phyloP scores from a whole-genome alignment of 1,140 invertebrate species.

The Drosophila ficusphila region DNA sequence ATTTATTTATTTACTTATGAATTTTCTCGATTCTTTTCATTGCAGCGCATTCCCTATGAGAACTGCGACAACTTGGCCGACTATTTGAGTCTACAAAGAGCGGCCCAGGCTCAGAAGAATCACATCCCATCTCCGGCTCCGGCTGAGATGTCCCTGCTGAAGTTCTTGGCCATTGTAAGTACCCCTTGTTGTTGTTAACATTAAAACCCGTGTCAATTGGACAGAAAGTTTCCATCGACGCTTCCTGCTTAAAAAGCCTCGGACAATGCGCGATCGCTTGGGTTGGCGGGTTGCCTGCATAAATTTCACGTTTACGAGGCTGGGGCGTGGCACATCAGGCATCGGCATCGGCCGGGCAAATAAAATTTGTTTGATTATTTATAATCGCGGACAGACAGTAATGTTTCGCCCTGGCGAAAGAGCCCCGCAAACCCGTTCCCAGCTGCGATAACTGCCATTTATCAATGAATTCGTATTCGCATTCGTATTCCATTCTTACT shows the following conservation, averaged over 20 bases:
- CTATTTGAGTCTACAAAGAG: constrained; percentile 74
- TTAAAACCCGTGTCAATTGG: constrained; percentile 7
- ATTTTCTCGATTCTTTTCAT: constrained; percentile 10
- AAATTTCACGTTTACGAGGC: constrained; percentile 69
- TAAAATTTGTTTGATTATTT: constrained; percentile 70
- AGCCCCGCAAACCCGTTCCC: constrained; percentile 1
- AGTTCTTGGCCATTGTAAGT: constrained; percentile 88
- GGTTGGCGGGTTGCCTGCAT: constrained; percentile 59
- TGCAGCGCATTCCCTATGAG: constrained; percentile 65
- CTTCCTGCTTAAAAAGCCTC: constrained; percentile 66
- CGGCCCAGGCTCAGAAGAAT: constrained; percentile 44
- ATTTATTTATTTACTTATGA: not conserved
- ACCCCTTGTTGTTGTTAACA: constrained; percentile 16
- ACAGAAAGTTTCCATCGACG: constrained; percentile 28
- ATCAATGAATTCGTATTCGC: constrained; percentile 13
- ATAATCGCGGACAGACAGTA: constrained; percentile 50
- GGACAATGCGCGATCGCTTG: constrained; percentile 63
- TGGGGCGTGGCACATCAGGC: constrained; percentile 27
- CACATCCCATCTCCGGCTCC: constrained; percentile 41
- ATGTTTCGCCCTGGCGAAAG: constrained; percentile 6
- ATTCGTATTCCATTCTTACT: not conserved
- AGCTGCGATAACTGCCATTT: constrained; percentile 1
- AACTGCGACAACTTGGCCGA: constrained; percentile 77
- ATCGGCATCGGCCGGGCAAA: constrained; percentile 32
- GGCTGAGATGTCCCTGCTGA: constrained; percentile 86